phyloP scores from a whole-genome alignment of 23 tunicate genomes.

The Styela plicata region DNA sequence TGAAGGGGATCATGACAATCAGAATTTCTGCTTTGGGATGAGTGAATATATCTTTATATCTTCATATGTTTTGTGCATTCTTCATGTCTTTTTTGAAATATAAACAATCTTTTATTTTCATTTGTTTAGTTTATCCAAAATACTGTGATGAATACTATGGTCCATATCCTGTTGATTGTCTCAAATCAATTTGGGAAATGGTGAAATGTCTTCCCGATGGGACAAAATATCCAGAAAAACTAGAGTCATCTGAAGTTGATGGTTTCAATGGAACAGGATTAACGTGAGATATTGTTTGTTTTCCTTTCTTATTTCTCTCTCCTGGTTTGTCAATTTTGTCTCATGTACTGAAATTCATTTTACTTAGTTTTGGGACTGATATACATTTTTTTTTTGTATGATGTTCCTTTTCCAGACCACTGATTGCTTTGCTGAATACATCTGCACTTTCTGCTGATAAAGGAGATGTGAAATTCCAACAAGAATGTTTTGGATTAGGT shows the following conservation, averaged over 20 bases:
- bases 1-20: no score
- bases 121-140: no score
- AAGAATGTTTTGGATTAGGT: slow-evolving; percentile 39
- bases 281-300: neutral
- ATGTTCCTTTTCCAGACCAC: neutral
- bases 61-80: neutral
- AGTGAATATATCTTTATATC: neutral
- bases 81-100: no score
- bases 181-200: no score
- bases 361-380: no score
- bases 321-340: no score
- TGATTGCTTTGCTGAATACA: neutral
- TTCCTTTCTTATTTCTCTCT: neutral
- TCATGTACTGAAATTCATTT: no score
- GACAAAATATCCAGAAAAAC: slow-evolving; percentile 7
- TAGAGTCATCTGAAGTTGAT: neutral
- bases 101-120: no score
- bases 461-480: slow-evolving; percentile 7
- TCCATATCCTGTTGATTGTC: no score
- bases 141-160: no score
- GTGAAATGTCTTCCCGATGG: slow-evolving; percentile 27
- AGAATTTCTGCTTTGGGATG: no score
- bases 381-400: neutral
- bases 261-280: neutral
- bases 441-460: slow-evolving; percentile 16